These are phyloP conservation scores for Ctena decussata DNA, from an alignment of 2,888 invertebrate genomes.

Conservation along the genomic window DNA sequence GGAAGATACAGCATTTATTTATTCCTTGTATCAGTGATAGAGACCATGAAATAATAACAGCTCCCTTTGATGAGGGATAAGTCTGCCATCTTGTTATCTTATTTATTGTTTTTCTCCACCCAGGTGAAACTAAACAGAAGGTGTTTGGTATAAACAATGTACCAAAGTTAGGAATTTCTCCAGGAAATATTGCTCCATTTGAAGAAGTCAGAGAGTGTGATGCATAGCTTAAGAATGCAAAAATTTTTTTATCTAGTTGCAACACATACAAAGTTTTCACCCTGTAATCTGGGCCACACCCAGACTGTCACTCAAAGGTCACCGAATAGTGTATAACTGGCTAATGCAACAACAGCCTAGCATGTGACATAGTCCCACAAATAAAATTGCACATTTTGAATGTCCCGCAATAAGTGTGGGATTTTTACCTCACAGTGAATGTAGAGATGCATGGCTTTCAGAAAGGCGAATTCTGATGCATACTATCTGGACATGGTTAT, in stretches of 20 bases:
- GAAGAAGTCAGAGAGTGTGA: background rate
- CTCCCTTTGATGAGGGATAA: conserved; percentile 27
- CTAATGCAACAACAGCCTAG: too few relatives aligned
- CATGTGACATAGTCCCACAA: too few relatives aligned
- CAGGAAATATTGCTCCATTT: background rate
- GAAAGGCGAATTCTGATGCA: too few relatives aligned
- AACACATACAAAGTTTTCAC: too few relatives aligned
- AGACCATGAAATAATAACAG: conserved; percentile 56
- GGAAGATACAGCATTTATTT: background rate
- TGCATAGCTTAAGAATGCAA: background rate
- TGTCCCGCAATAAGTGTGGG: too few relatives aligned
- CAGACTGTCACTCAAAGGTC: too few relatives aligned
- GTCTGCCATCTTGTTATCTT: conserved; percentile 50
- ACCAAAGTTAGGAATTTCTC: background rate
- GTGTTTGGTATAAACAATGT: background rate
- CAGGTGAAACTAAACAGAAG: conserved; percentile 7
- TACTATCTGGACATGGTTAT: too few relatives aligned
- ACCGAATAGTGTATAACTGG: too few relatives aligned
- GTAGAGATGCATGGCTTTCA: too few relatives aligned
- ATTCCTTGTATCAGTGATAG: background rate
- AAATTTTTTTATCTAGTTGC: background rate
- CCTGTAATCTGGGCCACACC: too few relatives aligned
- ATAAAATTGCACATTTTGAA: too few relatives aligned
- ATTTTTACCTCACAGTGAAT: too few relatives aligned
- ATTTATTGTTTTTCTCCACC: conserved; percentile 24